Base-by-base conservation (phyloP, 2,888 invertebrate genomes). In the Philaethria dido region DNA sequence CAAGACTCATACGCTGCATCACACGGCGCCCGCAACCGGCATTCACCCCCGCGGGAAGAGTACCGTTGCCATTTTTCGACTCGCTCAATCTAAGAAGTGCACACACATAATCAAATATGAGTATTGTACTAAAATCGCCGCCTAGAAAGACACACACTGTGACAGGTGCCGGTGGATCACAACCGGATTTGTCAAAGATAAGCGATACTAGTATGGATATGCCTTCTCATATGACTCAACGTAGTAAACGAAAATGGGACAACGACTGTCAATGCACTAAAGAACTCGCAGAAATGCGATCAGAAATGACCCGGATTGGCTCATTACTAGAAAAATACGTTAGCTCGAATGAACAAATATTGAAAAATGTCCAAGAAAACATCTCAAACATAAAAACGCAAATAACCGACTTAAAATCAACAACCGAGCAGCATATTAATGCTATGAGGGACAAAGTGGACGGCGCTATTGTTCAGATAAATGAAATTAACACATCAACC, bases 381-480 rank as follows among this genome's bases (percentile, higher is more conserved):
- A 72, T 72, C 29, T 8, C 66, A 3, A 70, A 72, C 0, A 47
- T 74, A 13, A 70, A 71, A 62, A 59, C 62, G 1, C 64, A 72
- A 47, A 69, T 74, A 4, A 60, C 36, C 3, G 69, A 69, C 13
- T 65, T 72, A 29, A 71, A 70, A 62, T 48, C 20, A 9, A 64
- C 69, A 13, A 70, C 69, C 3, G 65, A 70, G 9, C 33, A 50
- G 59, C 59, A 62, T n/a, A 61, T 66, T 47, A 36, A 44, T 29
- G 45, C 39, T 2, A 64, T 68, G 14, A 64, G 64, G 54, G 48
- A 42, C 0, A 70, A 68, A 62, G 48, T 69, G 39, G 59, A 64
- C 20, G 67, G 60, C 6, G 62, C 55, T 3, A 62, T 45, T 8
- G 18, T 39, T 11, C 54, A 69, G 29, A 59, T 69, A 0, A 62